Percentiles rank a stretch among this genome's conserved stretches.
Conservation (phyloP, 2,888 invertebrate genomes). For the Kryphioiulus occultus region DNA sequence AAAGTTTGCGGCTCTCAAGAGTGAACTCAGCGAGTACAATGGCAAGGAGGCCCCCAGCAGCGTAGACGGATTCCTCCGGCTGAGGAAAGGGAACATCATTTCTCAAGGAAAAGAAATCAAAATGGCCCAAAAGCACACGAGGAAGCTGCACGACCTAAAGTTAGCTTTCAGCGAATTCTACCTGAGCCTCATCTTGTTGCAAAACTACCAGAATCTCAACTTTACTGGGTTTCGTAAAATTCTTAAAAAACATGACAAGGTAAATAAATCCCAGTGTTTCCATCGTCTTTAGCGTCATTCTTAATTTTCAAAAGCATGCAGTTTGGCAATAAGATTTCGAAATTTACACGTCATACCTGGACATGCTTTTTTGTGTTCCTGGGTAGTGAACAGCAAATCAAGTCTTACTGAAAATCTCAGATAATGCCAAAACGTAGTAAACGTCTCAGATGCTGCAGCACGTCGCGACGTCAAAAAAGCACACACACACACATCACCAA, state of each 20-base stretch:
- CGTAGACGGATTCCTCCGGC: conserved; percentile 41
- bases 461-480: no score
- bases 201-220: conserved; percentile 98
- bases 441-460: no score
- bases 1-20: conserved; percentile 88
- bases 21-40: conserved; percentile 72
- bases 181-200: conserved; percentile 91
- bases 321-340: no score
- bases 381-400: no score
- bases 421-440: no score
- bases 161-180: conserved; percentile 99
- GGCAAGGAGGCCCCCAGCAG: conserved; percentile 52
- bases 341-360: no score
- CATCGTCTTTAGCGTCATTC: no score
- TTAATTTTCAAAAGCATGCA: no score
- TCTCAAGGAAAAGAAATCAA: conserved; percentile 51
- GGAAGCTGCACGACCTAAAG: conserved; percentile 92
- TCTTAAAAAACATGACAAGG: conserved; percentile 99
- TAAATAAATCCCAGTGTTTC: conserved; percentile 64
- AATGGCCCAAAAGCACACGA: conserved; percentile 62
- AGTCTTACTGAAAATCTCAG: no score
- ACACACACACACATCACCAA: no score
- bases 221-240: conserved; percentile 99
- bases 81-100: conserved; percentile 52
- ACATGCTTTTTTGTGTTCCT: no score